Evolutionary conservation across 1,140 invertebrate genomes (phyloP), one percentile per base, ranked within the genome.

Genomic region (Daktulosphaira vitifoliae): DNA sequence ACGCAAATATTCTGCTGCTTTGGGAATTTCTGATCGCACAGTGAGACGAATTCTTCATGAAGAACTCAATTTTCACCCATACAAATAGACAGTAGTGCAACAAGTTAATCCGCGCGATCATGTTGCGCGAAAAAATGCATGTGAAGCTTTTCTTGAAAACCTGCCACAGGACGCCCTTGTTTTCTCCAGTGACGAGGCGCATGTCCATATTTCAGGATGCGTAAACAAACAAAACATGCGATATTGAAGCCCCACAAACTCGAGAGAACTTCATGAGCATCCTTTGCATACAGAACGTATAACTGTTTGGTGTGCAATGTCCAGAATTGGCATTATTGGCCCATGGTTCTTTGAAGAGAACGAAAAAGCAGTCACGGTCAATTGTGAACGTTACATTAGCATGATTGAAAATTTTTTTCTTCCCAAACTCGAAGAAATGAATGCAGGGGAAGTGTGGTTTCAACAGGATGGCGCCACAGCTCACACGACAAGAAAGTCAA

Each of bases 251-350:
- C n/a, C 39, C 39, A 44, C 39, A 5, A 44, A 51, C 49, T 70
- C 70, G 16, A 29, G 69, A 68, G 66, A 66, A 20, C 67, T 71
- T 66, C 69, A 72, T 65, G 66, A 73, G 59, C 71, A 59, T 51
- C 72, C 71, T 67, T 67, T 74, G 49, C 72, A 74, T 70, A 71
- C 70, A 48, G 68, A 65, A 29, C 71, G 72, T 68, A 70, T 72
- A 25, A 56, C 69, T 48, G 70, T 73, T 49, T 73, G 69, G 69
- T 68, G 62, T 69, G 69, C 56, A 68, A 48, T 70, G 25, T 70
- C 65, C 25, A 67, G 48, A 69, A 66, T 42, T 65, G 69, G 65
- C 23, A 68, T 68, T 68, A 54, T 71, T 66, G 68, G 68, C 66
- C 69, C 68, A 33, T 71, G 53, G 15, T 69, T 70, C 54, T 70